A percentile compares a stretch with the other conserved stretches of the same genome.
These are phyloP conservation scores for Catostylus mosaicus DNA, from an alignment of 30 jellyfish, hydroid and myxozoan species.

Conservation along the genomic window DNA sequence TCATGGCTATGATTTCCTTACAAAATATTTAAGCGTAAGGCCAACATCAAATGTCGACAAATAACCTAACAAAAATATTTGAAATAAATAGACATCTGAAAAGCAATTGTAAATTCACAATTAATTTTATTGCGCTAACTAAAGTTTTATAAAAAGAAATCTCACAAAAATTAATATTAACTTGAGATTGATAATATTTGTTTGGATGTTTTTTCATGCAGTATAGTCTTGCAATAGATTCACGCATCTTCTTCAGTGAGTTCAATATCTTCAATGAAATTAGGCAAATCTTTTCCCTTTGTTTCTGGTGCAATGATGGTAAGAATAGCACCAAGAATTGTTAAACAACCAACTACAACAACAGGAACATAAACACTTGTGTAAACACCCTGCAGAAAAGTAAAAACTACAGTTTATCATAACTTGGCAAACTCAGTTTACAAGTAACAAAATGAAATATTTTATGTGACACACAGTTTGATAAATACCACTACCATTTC, in stretches of 20 bases:
- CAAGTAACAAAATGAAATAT: background rate
- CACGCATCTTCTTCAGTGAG: background rate
- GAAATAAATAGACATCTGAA: too few relatives aligned
- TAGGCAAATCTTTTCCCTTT: constrained; percentile 43
- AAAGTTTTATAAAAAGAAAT: too few relatives aligned
- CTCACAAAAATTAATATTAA: too few relatives aligned
- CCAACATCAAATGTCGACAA: too few relatives aligned
- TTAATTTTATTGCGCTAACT: too few relatives aligned
- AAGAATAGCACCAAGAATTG: constrained; percentile 58
- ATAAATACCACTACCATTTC: background rate
- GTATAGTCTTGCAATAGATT: background rate
- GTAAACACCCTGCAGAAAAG: constrained; percentile 45
- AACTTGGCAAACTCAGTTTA: background rate
- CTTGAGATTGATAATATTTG: too few relatives aligned
- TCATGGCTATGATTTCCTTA: too few relatives aligned
- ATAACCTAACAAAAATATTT: too few relatives aligned
- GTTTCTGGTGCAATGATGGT: constrained; percentile 74
- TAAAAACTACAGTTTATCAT: background rate
- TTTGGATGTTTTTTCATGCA: too few relatives aligned
- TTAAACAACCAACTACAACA: constrained; percentile 55
- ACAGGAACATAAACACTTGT: constrained; percentile 53
- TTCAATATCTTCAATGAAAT: constrained; percentile 65
- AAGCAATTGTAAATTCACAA: too few relatives aligned
- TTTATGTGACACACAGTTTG: background rate
- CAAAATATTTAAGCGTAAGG: too few relatives aligned